Evolutionary conservation across 2,113 vertebrate genomes (phyloP), one percentile per base, ranked within the genome.

Genomic region (Mohoua ochrocephala): DNA sequence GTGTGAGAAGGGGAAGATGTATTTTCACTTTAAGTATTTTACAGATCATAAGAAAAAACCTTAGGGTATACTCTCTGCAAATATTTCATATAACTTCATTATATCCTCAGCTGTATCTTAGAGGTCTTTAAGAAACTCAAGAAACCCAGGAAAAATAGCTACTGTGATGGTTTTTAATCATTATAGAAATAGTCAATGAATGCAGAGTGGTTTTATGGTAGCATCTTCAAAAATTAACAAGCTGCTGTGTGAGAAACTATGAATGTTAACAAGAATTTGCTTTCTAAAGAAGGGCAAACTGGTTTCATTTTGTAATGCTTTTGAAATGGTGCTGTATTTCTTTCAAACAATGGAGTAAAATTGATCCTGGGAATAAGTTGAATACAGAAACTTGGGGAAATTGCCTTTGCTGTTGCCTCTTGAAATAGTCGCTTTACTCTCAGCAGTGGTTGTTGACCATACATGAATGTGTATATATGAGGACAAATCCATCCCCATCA

Each of bases 181-280:
- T 2, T 4, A 18, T 52, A 87, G 93, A 95, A 95, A 75, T 69
- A 92, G 68, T 37, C 57, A 89, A 3, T 86, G 59, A 59, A 67
- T 89, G 31, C 52, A 86, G 83, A 86, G n/a, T 41, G 12, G 10
- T 57, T 89, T 95, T 91, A 35, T 78, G 68, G 69, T 81, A 45
- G 49, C 39, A 44, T 78, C 60, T 78, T 93, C 86, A 92, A 84
- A 95, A 93, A 91, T 68, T 84, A 87, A 71, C 50, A 95, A 89
- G 64, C 35, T 78, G 26, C 22, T 49, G 18, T 94, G 52, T 79
- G 86, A 89, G 44, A 70, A 63, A 49, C 42, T 74, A 59, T 28
- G 21, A 83, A 64, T 45, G 21, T 37, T 80, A 76, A 79, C 56
- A 75, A 53, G 50, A 84, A 59, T 27, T 86, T 71, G 23, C 54